Evolutionary conservation across 2,888 invertebrate species (phyloP).

Genomic region (Crioceris asparagi): DNA sequence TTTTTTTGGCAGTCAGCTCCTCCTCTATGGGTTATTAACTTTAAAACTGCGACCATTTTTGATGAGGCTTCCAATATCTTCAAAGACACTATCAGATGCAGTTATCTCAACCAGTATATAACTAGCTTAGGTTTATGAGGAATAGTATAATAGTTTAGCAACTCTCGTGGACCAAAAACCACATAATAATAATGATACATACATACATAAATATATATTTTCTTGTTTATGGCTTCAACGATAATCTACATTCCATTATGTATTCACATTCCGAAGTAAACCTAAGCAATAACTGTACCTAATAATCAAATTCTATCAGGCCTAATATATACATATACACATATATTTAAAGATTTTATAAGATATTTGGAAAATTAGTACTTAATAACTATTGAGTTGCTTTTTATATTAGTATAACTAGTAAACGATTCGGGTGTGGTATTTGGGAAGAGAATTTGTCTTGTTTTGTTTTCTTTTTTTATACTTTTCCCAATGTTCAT

Average conservation of each 20-base stretch:
- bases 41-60: no score
- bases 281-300: conserved; percentile 27
- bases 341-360: conserved; percentile 22
- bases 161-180: no score
- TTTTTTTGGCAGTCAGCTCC: no score
- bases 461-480: background rate
- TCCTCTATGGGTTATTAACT: no score
- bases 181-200: conserved; percentile 11
- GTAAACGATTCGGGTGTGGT: no score
- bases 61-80: no score
- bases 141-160: no score
- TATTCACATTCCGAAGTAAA: no score
- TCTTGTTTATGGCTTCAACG: no score
- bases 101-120: no score
- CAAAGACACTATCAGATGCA: no score
- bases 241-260: conserved; percentile 31
- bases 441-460: background rate
- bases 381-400: no score
- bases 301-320: conserved; percentile 25
- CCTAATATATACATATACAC: conserved; percentile 26
- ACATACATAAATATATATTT: conserved; percentile 5
- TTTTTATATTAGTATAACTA: background rate
- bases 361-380: conserved; percentile 2
- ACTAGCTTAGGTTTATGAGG: conserved; percentile 27
- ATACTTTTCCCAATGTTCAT: background rate